phyloP scores from a whole-genome alignment of 1,140 invertebrate species.

The Chlorops oryzae region DNA sequence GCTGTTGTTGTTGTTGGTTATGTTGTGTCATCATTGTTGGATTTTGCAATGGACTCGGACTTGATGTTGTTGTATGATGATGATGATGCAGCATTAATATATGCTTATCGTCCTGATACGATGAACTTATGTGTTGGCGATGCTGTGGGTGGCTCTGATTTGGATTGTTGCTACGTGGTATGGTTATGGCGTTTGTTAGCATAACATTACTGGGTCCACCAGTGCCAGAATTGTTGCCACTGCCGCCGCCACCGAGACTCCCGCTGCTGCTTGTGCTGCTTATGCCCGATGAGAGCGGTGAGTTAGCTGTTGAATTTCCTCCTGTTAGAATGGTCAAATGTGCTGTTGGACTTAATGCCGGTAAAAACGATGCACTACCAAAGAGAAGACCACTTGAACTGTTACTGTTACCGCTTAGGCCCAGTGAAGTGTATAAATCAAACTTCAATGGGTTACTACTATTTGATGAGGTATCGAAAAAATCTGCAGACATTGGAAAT shows the following conservation, averaged over 20 bases:
- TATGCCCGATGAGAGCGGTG: too few species aligned
- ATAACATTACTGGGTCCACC: slow-evolving; percentile 33
- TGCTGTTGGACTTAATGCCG: slow-evolving; percentile 4
- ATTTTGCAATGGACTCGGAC: too few species aligned
- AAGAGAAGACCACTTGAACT: slow-evolving; percentile 7
- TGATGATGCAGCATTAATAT: slow-evolving; percentile 25
- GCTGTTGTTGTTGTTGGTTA: slow-evolving; percentile 23
- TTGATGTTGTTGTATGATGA: too few species aligned
- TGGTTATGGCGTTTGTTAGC: slow-evolving; percentile 42
- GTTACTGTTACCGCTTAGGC: slow-evolving; percentile 9
- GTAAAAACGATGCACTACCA: slow-evolving; percentile 2
- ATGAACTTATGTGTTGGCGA: too few species aligned
- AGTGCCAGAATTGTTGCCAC: slow-evolving; percentile 15
- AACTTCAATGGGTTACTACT: slow-evolving; percentile 44
- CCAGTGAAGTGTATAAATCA: slow-evolving; percentile 37
- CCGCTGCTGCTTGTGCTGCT: not conserved
- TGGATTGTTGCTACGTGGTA: slow-evolving; percentile 43
- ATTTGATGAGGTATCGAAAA: slow-evolving; percentile 45
- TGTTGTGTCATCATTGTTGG: too few species aligned
- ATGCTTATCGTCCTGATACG: slow-evolving; percentile 20
- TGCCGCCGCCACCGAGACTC: not conserved
- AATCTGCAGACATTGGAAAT: slow-evolving; percentile 45
- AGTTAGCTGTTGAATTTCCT: too few species aligned
- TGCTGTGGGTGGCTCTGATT: slow-evolving; percentile 36
- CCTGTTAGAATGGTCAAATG: too few species aligned